Base-by-base conservation (phyloP, 1,140 invertebrate species). In the Carposina sasakii region DNA sequence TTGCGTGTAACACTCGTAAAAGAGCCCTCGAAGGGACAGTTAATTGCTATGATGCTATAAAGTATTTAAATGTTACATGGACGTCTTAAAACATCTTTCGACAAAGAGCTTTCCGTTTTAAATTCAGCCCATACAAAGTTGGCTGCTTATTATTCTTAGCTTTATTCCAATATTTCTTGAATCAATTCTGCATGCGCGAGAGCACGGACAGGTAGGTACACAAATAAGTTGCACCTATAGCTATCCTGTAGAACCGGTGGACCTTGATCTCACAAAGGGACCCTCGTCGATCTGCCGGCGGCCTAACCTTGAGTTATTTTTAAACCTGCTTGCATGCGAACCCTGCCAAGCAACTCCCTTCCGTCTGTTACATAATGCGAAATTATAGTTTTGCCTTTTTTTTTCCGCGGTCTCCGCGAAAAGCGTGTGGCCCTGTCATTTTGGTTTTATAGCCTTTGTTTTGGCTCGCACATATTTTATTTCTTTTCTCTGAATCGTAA, bases 281-380 rank as follows among this genome's bases (percentile, higher is more conserved):
- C 76, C 76, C 76, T 77, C 69, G 54, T 57, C 57, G 60, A 63
- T 65, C 48, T 63, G 60, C 67, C 62, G 67, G 45, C 70, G 60
- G 54, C 70, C 64, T 81, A 81, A 77, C 79, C 79, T 81, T 83
- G 76, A 57, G 76, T 78, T 83, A 83, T 83, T 83, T 83, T 81
- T 77, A 81, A 72, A 70, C 67, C 62, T 63, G 63, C 61, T 61
- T 78, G 76, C 75, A 81, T 76, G 66, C 72, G 74, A 74, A 75
- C 73, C 79, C 75, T 60, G 73, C 60, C 73, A 34, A 52, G 60
- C 78, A 54, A 72, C 69, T 83, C 67, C n/a, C 74, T 81, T 81
- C 76, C 79, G 71, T 74, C 64, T 81, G 71, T 83, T 83, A 81
- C 76, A 79, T 83, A 83, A 83, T 78, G 69, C 74, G 71, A 79